Evolutionary conservation across 2,888 invertebrate species (phyloP), one percentile per base, ranked within the genome.

Genomic region (Idaea aversata): DNA sequence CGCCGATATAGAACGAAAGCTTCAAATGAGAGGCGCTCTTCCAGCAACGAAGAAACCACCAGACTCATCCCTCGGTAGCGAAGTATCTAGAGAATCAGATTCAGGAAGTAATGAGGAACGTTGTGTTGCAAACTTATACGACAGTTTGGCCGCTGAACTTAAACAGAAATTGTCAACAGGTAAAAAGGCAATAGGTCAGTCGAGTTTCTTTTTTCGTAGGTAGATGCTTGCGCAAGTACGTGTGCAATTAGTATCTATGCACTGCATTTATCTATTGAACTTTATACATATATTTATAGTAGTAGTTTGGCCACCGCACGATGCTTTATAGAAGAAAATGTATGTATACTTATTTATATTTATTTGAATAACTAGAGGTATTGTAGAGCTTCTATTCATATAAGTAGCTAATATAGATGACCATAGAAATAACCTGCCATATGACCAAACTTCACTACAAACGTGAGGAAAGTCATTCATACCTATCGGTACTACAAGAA

Each of bases 91-190:
- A 77, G 95, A 96, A 75, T 93, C 96, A 61, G 95, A 96, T 81
- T 95, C 95, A 6, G 95, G 96, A 77, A 94, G 95, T 81, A 94
- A 95, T 74, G 94, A 96, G 84, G 95, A 96, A 79, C 90, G 95
- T 87, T 94, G 91, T 58, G 93, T 97, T 35, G 95, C 97, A 34
- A 96, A 96, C 69, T 93, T 98, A 7, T 98, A 98, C 85, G 98
- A 98, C 84, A 98, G 98, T 58, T 93, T 99, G 72, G 98, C 98
- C 1, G 98, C 98, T 0, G 99, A 99, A 82, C 88, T 99, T 73
- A 95, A 98, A 75, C 85, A 91, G 77, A 92, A 94, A 93, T 80
- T 95, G 94, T 81, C 94, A 86, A 86, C 93, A 90, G 93, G 93
- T 90, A 93, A 93, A 92, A 87, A 87, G 74, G 92, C 90, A 69